phyloP scores from a whole-genome alignment of 2,797 vertebrate genomes.

The Vipera ursinii region DNA sequence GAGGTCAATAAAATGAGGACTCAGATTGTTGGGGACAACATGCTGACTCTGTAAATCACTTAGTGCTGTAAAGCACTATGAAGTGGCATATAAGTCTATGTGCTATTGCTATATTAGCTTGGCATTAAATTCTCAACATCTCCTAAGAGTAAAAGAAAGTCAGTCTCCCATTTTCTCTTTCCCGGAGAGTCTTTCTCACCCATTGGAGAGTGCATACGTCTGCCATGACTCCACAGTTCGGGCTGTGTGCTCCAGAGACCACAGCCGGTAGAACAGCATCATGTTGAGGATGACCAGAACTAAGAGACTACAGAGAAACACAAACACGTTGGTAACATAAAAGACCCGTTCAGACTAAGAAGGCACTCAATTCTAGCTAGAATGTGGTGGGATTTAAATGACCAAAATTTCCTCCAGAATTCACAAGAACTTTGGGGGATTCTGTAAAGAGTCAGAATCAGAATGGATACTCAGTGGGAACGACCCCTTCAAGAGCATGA shows the following conservation, averaged over 20 bases:
- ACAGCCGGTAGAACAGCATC: conserved; percentile 91
- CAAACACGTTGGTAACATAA: neutral
- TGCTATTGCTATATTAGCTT: neutral
- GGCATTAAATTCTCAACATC: neutral
- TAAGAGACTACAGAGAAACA: conserved; percentile 74
- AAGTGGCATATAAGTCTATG: neutral
- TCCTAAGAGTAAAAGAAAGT: neutral
- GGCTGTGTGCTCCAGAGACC: conserved; percentile 85
- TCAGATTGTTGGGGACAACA: neutral
- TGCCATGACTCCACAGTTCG: conserved; percentile 91
- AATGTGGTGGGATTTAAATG: neutral
- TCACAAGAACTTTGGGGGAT: neutral
- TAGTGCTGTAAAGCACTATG: neutral
- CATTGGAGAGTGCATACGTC: conserved; percentile 80
- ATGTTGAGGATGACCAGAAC: conserved; percentile 86
- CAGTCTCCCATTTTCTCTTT: rapidly evolving
- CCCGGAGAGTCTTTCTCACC: conserved; percentile 58
- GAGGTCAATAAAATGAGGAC: neutral
- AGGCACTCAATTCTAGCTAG: neutral
- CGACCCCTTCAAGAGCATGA: neutral
- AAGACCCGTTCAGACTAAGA: neutral
- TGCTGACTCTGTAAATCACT: neutral
- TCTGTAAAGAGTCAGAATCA: neutral
- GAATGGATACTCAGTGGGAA: neutral
- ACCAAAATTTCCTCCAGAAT: neutral